Conservation (phyloP, 2,888 invertebrate genomes). For the Amorpha juglandis region DNA sequence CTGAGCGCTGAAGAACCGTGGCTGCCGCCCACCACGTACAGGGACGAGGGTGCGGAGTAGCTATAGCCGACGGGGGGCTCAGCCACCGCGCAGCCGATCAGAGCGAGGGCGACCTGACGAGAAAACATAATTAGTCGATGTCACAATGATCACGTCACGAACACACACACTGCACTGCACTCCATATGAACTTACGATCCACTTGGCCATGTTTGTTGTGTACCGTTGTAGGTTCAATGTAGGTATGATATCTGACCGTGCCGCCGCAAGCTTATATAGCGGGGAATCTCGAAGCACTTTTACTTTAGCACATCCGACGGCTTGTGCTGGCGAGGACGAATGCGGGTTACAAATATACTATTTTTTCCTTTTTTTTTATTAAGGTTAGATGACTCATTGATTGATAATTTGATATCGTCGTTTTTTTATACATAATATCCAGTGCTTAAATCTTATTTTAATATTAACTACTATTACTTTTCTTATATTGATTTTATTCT, state of each 20-base stretch:
- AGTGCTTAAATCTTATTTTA: too few relatives aligned
- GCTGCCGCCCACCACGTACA: slow-evolving; percentile 86
- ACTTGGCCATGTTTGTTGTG: slow-evolving; percentile 74
- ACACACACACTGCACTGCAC: slow-evolving; percentile 70
- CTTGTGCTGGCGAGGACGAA: slow-evolving; percentile 67
- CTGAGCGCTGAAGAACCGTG: slow-evolving; percentile 85
- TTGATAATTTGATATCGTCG: not conserved
- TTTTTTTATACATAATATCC: not conserved
- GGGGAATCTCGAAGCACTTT: slow-evolving; percentile 73
- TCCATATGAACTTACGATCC: slow-evolving; percentile 77
- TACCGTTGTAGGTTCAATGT: slow-evolving; percentile 59
- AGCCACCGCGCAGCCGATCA: slow-evolving; percentile 90
- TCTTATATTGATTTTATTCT: too few relatives aligned
- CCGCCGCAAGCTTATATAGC: slow-evolving; percentile 70
- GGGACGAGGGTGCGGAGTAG: slow-evolving; percentile 76
- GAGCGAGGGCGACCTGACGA: slow-evolving; percentile 86
- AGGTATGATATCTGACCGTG: slow-evolving; percentile 65
- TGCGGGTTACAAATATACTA: slow-evolving; percentile 65
- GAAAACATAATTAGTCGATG: slow-evolving; percentile 17
- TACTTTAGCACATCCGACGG: slow-evolving; percentile 68
- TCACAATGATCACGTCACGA: slow-evolving; percentile 33
- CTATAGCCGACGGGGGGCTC: slow-evolving; percentile 91
- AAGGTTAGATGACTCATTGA: slow-evolving; percentile 40
- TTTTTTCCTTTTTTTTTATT: slow-evolving; percentile 53
- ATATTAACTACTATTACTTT: too few relatives aligned